These are phyloP conservation scores for Phenacoccus solenopsis DNA, from an alignment of 1,140 invertebrate genomes.

Conservation along the genomic window DNA sequence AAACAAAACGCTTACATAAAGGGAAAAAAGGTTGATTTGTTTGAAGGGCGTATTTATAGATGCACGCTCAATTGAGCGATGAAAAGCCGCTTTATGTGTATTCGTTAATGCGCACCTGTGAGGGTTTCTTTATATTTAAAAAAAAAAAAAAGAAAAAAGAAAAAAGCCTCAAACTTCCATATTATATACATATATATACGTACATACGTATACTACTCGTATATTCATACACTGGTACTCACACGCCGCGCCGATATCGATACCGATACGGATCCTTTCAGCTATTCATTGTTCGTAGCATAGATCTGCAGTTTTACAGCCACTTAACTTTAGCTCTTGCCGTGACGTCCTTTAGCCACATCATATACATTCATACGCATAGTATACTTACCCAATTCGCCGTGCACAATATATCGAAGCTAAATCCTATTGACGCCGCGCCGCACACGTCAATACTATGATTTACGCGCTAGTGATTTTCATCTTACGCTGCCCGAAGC, in stretches of 20 bases:
- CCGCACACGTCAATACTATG: not conserved
- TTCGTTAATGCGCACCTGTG: constrained; percentile 11
- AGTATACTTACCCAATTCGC: no score
- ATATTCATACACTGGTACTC: no score
- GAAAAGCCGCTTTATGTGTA: constrained; percentile 1
- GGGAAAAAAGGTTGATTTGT: constrained; percentile 1
- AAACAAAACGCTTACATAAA: constrained; percentile 1
- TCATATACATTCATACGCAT: no score
- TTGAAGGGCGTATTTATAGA: constrained; percentile 11
- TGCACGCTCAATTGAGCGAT: constrained; percentile 10
- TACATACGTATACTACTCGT: no score
- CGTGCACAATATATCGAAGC: no score
- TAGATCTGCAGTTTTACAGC: not conserved
- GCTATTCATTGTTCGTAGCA: not conserved
- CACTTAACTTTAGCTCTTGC: not conserved
- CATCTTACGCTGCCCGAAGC: no score
- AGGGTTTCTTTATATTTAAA: not conserved
- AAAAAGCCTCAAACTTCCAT: not conserved
- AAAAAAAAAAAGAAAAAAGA: no score
- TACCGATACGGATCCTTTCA: not conserved
- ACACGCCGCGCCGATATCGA: no score
- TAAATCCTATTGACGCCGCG: not conserved
- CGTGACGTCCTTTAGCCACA: not conserved
- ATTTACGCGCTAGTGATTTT: not conserved
- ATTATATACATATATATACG: no score